Percentiles rank a stretch among this genome's conserved stretches.
phyloP scores from a whole-genome alignment of 2,797 vertebrate genomes.

The Myotis planiceps region DNA sequence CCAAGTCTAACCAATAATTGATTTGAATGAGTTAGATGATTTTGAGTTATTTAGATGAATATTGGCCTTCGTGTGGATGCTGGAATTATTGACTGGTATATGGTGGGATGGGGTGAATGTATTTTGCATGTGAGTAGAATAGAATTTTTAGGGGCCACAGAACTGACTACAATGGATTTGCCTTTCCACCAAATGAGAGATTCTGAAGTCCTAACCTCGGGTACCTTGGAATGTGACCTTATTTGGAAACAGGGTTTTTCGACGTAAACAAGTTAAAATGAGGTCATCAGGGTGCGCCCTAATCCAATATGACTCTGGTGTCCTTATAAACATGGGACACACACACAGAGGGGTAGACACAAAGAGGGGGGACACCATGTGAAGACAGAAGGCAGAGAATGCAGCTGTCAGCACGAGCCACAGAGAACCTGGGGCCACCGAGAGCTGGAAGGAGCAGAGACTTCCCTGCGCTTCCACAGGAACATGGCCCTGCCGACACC shows the following conservation, averaged over 20 bases:
- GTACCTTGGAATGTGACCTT: not conserved
- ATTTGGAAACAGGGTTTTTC: not conserved
- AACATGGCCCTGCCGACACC: not conserved
- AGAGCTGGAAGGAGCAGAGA: not conserved
- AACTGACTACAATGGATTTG: not conserved
- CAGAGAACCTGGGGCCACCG: not conserved
- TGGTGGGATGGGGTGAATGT: not conserved
- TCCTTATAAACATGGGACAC: not conserved
- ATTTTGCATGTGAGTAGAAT: not conserved
- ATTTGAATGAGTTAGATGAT: not conserved
- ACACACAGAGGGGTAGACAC: not conserved
- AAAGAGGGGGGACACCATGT: not conserved
- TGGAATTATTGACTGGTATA: not conserved
- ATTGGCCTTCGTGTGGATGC: not conserved
- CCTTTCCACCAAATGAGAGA: not conserved
- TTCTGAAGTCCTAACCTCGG: not conserved
- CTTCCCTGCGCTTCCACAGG: not conserved
- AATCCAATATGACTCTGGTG: not conserved
- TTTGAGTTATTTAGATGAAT: not conserved
- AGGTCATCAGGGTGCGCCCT: not conserved
- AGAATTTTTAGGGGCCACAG: not conserved
- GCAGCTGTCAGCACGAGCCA: not conserved
- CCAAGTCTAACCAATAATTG: not conserved
- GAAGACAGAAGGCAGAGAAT: not conserved
- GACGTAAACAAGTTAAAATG: not conserved